These are phyloP conservation scores for Sphaeridia pumilis DNA, from an alignment of 2,888 invertebrate species.

Conservation along the genomic window DNA sequence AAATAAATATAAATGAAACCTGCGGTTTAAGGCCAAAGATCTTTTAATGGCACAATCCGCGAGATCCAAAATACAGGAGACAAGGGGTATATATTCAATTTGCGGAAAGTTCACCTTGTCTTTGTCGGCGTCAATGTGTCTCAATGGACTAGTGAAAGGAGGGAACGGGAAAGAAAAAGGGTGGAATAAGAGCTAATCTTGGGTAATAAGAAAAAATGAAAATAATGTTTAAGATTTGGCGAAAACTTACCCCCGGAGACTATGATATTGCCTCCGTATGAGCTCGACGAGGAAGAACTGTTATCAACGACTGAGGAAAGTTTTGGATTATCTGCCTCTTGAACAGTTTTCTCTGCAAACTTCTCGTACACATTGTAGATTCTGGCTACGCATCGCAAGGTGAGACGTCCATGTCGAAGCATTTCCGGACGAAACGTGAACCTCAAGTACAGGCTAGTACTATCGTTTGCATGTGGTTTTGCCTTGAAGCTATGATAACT, in stretches of 20 bases:
- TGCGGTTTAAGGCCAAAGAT: no score
- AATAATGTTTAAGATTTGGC: background rate
- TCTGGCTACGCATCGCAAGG: slow-evolving; percentile 23
- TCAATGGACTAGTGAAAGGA: no score
- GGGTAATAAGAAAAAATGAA: no score
- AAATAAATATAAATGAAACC: no score
- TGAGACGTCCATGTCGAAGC: slow-evolving; percentile 21
- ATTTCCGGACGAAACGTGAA: slow-evolving; percentile 26
- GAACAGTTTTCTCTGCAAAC: slow-evolving; percentile 17
- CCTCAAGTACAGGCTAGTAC: slow-evolving; percentile 20
- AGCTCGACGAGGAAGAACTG: slow-evolving; percentile 21
- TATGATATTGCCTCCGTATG: slow-evolving; percentile 2
- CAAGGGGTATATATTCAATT: no score
- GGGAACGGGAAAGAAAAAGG: no score
- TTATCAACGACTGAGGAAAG: slow-evolving; percentile 32
- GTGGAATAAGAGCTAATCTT: no score
- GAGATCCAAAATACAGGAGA: no score
- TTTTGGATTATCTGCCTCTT: slow-evolving; percentile 28
- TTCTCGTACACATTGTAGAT: slow-evolving; percentile 24
- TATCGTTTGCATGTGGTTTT: slow-evolving; percentile 20
- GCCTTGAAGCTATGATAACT: background rate
- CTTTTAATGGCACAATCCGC: no score
- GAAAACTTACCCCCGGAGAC: background rate
- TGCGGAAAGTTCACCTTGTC: no score
- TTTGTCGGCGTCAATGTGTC: no score